phyloP scores from a whole-genome alignment of 2,888 invertebrate genomes.

The Hyles lineata region DNA sequence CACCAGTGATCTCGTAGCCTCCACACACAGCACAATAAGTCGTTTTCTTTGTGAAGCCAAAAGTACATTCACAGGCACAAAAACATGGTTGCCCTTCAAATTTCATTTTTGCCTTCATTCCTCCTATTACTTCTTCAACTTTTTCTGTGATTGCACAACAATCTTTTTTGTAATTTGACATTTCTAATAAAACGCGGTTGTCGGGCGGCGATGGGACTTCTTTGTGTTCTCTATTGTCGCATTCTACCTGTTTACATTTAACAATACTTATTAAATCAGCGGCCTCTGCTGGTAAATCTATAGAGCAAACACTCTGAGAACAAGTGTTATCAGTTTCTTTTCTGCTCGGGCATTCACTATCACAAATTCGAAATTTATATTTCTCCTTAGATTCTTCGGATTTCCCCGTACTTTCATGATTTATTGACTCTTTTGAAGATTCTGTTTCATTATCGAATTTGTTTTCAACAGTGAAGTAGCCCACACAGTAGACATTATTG shows the following conservation, averaged over 20 bases:
- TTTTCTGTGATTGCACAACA: slow-evolving; percentile 57
- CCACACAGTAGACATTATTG: slow-evolving; percentile 65
- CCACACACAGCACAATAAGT: slow-evolving; percentile 73
- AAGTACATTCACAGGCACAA: slow-evolving; percentile 74
- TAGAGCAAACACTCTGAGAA: slow-evolving; percentile 51
- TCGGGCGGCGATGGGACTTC: slow-evolving; percentile 53
- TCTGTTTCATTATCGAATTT: slow-evolving; percentile 41
- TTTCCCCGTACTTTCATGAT: slow-evolving; percentile 42
- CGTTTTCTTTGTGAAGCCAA: slow-evolving; percentile 70
- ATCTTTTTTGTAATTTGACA: slow-evolving; percentile 48
- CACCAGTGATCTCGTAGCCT: slow-evolving; percentile 69
- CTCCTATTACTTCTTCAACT: slow-evolving; percentile 62
- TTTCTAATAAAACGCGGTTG: slow-evolving; percentile 58
- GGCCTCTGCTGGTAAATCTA: slow-evolving; percentile 56
- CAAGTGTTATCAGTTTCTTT: slow-evolving; percentile 37
- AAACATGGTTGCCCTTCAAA: slow-evolving; percentile 64
- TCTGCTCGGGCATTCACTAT: slow-evolving; percentile 48
- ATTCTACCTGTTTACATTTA: slow-evolving; percentile 61
- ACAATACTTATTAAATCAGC: slow-evolving; percentile 50
- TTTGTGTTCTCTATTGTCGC: slow-evolving; percentile 53
- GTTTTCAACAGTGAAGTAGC: slow-evolving; percentile 69
- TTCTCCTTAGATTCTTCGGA: slow-evolving; percentile 38
- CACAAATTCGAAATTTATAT: slow-evolving; percentile 53
- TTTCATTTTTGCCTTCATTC: slow-evolving; percentile 59
- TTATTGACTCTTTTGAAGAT: slow-evolving; percentile 38